Base-by-base conservation (phyloP, 2,797 vertebrate genomes). In the Mormyrops attenuatus region DNA sequence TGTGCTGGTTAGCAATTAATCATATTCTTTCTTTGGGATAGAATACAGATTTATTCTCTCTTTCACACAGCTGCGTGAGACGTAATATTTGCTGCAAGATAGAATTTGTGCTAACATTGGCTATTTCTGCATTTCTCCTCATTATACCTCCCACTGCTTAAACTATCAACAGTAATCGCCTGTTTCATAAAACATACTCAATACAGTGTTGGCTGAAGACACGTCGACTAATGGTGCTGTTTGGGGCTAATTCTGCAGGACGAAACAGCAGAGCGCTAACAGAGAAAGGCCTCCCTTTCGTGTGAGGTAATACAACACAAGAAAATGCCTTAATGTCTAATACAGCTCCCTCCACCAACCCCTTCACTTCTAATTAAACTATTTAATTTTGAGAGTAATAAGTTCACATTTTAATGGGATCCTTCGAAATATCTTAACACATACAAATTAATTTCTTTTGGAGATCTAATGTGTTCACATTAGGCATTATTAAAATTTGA, bases 11-110 rank as follows among this genome's bases (percentile, higher is more conserved):
- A 92, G 94, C 93, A 95, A 95, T 95, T 95, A 95, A 95, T 95
- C 94, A 94, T 94, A 92, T 94, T 95, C 94, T 94, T 93, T 93
- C 95, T 96, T 93, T 92, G 92, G 94, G 95, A 95, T 93, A 95
- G 93, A 96, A 95, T 94, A 94, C 94, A 94, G 94, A 95, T 96
- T 95, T 93, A 93, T 94, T 95, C 93, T 94, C 92, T 92, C 91
- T 88, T 88, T 89, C 87, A 69, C 88, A 89, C 86, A 90, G 86
- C 88, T 77, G 63, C 88, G 44, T 88, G 80, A 90, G 89, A 92
- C 50, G 50, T 88, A 88, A 89, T 88, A 89, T 57, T 87, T 88
- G 86, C 88, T 87, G 20, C 15, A 60, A 55, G 22, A 86, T 85
- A 73, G 17, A 88, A 66, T 63, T 88, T 84, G 30, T 69, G 41